Base-by-base conservation (phyloP, 2,797 vertebrate species). In the Pangasius mekongensis region DNA sequence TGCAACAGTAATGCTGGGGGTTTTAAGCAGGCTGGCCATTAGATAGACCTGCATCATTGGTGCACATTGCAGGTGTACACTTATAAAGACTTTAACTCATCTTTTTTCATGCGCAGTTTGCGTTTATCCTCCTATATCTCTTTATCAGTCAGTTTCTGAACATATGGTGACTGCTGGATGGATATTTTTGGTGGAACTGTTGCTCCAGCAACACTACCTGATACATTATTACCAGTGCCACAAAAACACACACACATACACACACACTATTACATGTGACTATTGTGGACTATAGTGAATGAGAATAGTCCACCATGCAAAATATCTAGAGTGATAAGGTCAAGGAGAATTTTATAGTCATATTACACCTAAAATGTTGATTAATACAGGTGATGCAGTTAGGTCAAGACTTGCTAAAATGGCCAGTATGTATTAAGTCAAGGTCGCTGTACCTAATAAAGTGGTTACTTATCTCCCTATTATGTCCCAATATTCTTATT, bases 191-290 rank as follows among this genome's bases (percentile, higher is more conserved):
- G 76, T 80, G n/a, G 76, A 33, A 33, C 27, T 54, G 74, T 78
- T 52, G 52, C 76, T 30, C n/a, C 27, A 30, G 74, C n/a, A 78
- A 78, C n/a, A 33, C 77, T 80, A 58, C 77, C 77, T 80, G 30
- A 11, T 30, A 54, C 49, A 54, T 58, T 80, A 58, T 58, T 36
- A 33, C 36, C 54, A 56, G 30, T 11, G 20, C 52, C 30, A 74
- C 1, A 5, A n/a, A 56, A 8, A 36, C 30, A 58, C 18, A 47
- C 47, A 47, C 30, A 74, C 7, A 5, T 1, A 47, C 47, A 47
- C 52, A 36, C n/a, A 36, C 30, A 58, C 9, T 58, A 24, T 58
- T 24, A 11, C 52, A 80, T 80, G 30, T 10, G 2, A 58, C 30
- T 36, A 10, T 5, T 10, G 77, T 56, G 3, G 30, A 58, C 4